These are phyloP conservation scores for Zeus faber DNA, from an alignment of 2,113 vertebrate genomes.

Conservation along the genomic window DNA sequence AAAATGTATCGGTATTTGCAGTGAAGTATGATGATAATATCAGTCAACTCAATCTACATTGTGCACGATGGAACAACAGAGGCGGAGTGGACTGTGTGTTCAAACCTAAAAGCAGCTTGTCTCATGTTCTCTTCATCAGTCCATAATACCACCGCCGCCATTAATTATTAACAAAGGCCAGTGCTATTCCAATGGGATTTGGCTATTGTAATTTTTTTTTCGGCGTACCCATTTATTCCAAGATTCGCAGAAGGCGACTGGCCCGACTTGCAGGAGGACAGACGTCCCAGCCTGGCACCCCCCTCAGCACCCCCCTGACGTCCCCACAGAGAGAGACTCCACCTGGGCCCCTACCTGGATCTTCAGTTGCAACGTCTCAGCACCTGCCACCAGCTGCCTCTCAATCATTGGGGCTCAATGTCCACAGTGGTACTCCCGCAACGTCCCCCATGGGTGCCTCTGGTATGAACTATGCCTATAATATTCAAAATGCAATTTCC, in stretches of 20 bases:
- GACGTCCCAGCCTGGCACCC: slow-evolving; percentile 90
- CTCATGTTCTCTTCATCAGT: too few relatives aligned
- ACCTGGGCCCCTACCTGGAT: slow-evolving; percentile 84
- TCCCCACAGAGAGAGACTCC: slow-evolving; percentile 97
- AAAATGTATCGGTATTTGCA: too few relatives aligned
- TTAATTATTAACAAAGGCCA: neutral
- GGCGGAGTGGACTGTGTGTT: too few relatives aligned
- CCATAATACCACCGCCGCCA: too few relatives aligned
- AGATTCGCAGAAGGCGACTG: slow-evolving; percentile 92
- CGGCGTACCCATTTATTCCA: neutral
- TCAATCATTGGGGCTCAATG: slow-evolving; percentile 86
- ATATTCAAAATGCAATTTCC: too few relatives aligned
- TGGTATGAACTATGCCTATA: slow-evolving; percentile 84
- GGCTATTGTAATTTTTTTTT: neutral
- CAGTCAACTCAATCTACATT: too few relatives aligned
- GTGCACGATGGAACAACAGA: too few relatives aligned
- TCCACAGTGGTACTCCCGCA: slow-evolving; percentile 92
- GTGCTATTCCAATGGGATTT: neutral
- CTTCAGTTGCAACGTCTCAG: slow-evolving; percentile 75
- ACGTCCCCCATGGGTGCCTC: slow-evolving; percentile 94
- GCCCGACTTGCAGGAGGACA: slow-evolving; percentile 91
- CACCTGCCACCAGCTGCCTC: slow-evolving; percentile 81
- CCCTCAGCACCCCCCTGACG: slow-evolving; percentile 86
- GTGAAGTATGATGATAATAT: too few relatives aligned
- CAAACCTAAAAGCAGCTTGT: too few relatives aligned